phyloP scores from a whole-genome alignment of 2,888 invertebrate species.

The Catocala nupta region DNA sequence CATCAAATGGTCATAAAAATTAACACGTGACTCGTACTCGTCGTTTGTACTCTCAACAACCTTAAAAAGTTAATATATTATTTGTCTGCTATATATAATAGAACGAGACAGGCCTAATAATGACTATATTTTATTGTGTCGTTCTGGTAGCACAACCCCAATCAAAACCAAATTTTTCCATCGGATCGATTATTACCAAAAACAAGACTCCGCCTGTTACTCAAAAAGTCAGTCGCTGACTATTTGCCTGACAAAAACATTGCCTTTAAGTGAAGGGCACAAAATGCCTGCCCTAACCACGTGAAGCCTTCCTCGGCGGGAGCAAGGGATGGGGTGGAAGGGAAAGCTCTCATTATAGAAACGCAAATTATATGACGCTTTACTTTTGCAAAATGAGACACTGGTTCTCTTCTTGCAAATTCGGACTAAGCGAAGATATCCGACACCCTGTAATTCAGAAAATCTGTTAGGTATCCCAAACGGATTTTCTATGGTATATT shows the following conservation, averaged over 20 bases:
- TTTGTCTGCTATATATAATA: too few species aligned
- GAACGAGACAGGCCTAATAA: too few species aligned
- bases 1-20: too few species aligned
- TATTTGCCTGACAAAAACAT: slow-evolving; percentile 8
- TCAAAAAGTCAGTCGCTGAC: neutral
- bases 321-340: slow-evolving; percentile 23
- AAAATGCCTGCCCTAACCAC: slow-evolving; percentile 8
- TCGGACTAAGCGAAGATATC: slow-evolving; percentile 13
- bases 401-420: slow-evolving; percentile 25
- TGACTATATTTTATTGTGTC: too few species aligned
- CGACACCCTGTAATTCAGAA: slow-evolving; percentile 24
- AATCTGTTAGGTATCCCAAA: neutral
- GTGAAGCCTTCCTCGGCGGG: slow-evolving; percentile 11
- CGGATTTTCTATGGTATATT: too few species aligned
- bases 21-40: too few species aligned
- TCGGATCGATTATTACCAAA: too few species aligned
- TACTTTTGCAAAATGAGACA: slow-evolving; percentile 49
- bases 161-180: too few species aligned
- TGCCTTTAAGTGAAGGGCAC: slow-evolving; percentile 10
- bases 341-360: slow-evolving; percentile 49
- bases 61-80: too few species aligned
- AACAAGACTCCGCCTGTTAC: too few species aligned
- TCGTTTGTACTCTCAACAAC: too few species aligned
- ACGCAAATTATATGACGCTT: slow-evolving; percentile 53
- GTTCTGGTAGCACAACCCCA: too few species aligned